These are phyloP conservation scores for Trachelus stipa DNA, from an alignment of 2,888 invertebrate genomes.

Conservation along the genomic window DNA sequence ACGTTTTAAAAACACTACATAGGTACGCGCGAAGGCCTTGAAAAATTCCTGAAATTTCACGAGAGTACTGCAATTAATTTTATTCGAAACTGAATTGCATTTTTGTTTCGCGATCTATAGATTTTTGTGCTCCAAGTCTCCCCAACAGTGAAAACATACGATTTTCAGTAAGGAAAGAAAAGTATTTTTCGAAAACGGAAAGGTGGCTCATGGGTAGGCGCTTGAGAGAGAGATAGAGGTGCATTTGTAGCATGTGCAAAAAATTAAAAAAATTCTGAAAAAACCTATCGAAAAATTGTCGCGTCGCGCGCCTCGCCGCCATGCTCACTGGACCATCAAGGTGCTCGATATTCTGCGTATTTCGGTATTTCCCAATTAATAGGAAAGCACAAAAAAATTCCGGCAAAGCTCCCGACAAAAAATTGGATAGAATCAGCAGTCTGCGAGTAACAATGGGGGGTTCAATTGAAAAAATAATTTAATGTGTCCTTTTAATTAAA, in stretches of 20 bases:
- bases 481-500: slow-evolving; percentile 66
- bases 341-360: slow-evolving; percentile 53
- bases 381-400: slow-evolving; percentile 41
- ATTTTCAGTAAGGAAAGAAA: not conserved
- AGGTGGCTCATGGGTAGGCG: slow-evolving; percentile 18
- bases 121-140: not conserved
- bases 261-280: not conserved
- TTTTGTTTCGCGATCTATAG: too few relatives aligned
- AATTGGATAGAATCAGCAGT: slow-evolving; percentile 64
- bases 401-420: slow-evolving; percentile 45
- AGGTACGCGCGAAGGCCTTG: too few relatives aligned
- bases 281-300: slow-evolving; percentile 1
- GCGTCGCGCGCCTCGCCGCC: slow-evolving; percentile 1
- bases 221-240: slow-evolving; percentile 33
- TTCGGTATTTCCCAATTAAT: slow-evolving; percentile 45
- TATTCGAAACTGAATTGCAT: too few relatives aligned
- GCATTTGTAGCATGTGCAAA: not conserved
- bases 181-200: not conserved
- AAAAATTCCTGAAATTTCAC: too few relatives aligned
- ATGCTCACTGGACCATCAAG: slow-evolving; percentile 38
- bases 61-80: too few relatives aligned
- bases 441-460: slow-evolving; percentile 65
- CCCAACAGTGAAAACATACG: not conserved
- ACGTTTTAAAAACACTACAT: too few relatives aligned
- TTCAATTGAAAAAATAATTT: slow-evolving; percentile 66